Evolutionary conservation across 2,888 invertebrate species (phyloP).

Genomic region (Listrodromus nycthemerus): DNA sequence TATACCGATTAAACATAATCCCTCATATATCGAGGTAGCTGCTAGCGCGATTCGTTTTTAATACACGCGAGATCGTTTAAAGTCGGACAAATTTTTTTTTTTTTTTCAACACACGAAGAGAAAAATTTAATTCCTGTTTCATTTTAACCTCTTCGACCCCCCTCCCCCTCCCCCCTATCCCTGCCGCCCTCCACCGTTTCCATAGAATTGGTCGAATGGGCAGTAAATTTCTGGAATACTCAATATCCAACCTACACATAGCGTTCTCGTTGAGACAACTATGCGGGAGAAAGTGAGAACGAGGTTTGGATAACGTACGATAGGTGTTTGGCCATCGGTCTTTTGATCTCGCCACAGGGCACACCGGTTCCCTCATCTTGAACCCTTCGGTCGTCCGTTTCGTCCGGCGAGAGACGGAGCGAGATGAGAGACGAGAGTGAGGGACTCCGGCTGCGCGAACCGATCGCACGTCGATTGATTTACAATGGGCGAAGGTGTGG

Average conservation of each 20-base stretch:
- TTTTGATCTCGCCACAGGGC: slow-evolving; percentile 36
- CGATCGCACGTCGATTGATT: slow-evolving; percentile 75
- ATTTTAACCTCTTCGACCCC: too few species aligned
- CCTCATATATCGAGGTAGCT: slow-evolving; percentile 40
- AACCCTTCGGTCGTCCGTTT: slow-evolving; percentile 4
- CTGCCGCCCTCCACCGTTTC: too few species aligned
- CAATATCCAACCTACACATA: not conserved
- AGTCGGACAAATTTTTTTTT: not conserved
- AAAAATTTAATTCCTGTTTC: not conserved
- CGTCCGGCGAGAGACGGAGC: slow-evolving; percentile 31
- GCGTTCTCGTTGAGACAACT: not conserved
- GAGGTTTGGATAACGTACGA: slow-evolving; percentile 22
- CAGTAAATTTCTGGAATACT: slow-evolving; percentile 7
- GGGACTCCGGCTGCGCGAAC: slow-evolving; percentile 40
- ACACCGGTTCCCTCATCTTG: slow-evolving; percentile 12
- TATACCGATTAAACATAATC: slow-evolving; percentile 68
- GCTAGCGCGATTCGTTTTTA: slow-evolving; percentile 11
- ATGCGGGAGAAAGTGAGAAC: slow-evolving; percentile 7
- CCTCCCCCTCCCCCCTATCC: too few species aligned
- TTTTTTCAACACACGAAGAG: not conserved
- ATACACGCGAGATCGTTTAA: not conserved
- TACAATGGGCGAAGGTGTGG: slow-evolving; percentile 79
- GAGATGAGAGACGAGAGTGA: slow-evolving; percentile 2
- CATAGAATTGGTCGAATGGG: not conserved
- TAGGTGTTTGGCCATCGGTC: slow-evolving; percentile 21